Percentiles rank a stretch among this genome's conserved stretches.
phyloP scores from a whole-genome alignment of 2,888 invertebrate genomes.

The Lasioglossum malachurum region DNA sequence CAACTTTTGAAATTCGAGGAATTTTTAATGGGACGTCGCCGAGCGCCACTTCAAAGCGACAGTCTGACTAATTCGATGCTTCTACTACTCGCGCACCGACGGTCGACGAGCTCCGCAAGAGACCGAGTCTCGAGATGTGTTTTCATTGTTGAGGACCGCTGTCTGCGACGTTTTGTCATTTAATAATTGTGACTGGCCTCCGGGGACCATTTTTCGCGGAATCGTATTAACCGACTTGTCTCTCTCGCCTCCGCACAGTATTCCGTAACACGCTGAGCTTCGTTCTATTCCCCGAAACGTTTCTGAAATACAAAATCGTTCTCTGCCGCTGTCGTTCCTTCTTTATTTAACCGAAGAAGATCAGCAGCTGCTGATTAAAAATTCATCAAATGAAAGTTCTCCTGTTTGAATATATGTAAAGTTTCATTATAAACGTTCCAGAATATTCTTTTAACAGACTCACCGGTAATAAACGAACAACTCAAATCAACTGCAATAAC shows the following conservation, averaged over 20 bases:
- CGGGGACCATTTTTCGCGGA: neutral
- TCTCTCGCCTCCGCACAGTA: neutral
- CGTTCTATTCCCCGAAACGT: neutral
- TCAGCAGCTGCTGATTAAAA: neutral
- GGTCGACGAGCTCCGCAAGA: neutral
- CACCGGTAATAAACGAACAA: neutral
- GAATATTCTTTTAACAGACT: too few relatives aligned
- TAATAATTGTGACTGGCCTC: neutral
- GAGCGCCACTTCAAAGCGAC: neutral
- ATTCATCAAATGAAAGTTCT: neutral
- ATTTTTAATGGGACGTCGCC: slow-evolving; percentile 5
- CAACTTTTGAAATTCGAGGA: neutral
- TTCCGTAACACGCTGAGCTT: neutral
- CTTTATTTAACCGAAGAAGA: neutral
- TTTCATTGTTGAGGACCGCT: neutral
- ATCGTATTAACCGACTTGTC: slow-evolving; percentile 17
- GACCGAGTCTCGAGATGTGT: too few relatives aligned
- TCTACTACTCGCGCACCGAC: neutral
- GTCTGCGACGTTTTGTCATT: neutral
- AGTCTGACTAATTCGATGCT: neutral
- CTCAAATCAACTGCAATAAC: neutral
- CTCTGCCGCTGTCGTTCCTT: neutral
- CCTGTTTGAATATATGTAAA: neutral
- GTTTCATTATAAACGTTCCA: too few relatives aligned
- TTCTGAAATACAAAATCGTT: neutral